Evolutionary conservation across 2,888 invertebrate genomes (phyloP), one percentile per base, ranked within the genome.

Genomic region (Spilosoma lubricipeda): DNA sequence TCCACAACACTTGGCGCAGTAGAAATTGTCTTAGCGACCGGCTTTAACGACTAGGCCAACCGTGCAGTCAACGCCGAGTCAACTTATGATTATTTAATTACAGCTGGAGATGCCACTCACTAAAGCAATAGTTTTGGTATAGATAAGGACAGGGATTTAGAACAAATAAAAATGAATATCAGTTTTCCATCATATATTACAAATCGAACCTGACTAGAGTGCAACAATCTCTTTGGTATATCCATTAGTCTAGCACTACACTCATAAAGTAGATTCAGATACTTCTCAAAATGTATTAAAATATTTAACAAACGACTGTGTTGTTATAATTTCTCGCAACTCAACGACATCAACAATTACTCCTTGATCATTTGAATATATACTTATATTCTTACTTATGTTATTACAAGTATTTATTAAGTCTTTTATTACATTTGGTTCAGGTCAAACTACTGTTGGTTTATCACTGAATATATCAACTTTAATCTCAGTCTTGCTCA

Each of bases 171-270:
- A 70, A 27, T 64, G 23, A 70, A 27, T 33, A 33, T 74, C 74
- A 39, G 42, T 27, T 73, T 64, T 67, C 68, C 69, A 70, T 52
- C 76, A 81, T 76, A 67, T 78, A 77, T 76, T 81, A 64, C 73
- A 77, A 76, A 69, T 71, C 72, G 71, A 73, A 75, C 42, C 72
- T 70, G 84, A 85, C 81, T 84, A 85, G 85, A 85, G 80, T 71
- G 77, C 73, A 82, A 75, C 67, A 76, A 80, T 79, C 77, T 85
- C 85, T 85, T 85, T 85, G 83, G 85, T 81, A n/a, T 67, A 73
- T 70, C 23, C 36, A 15, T 45, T 45, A 23, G n/a, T 70, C 67
- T 79, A 81, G 13, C 70, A 39, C 4, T 27, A 68, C 52, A 23
- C 18, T 30, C 11, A 67, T 48, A 68, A 23, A 52, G 27, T 68